Evolutionary conservation across 2,797 vertebrate genomes (phyloP).

Genomic region (Allobates femoralis): DNA sequence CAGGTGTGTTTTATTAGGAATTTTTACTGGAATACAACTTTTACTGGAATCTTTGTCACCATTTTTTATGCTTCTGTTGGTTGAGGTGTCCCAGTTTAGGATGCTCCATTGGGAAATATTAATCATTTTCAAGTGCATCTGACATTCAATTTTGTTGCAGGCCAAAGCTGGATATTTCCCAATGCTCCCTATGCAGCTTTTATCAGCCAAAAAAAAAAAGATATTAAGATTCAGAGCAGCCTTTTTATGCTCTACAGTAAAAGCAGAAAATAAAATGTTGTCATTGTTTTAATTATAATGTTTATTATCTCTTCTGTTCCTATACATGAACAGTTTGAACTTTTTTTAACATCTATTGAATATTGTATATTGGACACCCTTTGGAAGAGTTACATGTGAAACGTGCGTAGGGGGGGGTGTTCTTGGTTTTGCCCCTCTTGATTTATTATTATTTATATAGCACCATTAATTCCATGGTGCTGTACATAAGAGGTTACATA

Average conservation of each 20-base stretch:
- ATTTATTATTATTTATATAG: too few relatives aligned
- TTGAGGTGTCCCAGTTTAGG: conserved; percentile 45
- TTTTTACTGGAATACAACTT: conserved; percentile 30
- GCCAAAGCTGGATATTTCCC: conserved; percentile 39
- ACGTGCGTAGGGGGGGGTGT: too few relatives aligned
- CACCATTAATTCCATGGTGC: too few relatives aligned
- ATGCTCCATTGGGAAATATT: conserved; percentile 39
- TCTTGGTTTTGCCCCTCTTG: too few relatives aligned
- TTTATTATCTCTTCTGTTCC: not conserved
- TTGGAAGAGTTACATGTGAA: too few relatives aligned
- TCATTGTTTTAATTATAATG: conserved; percentile 15
- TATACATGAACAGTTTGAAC: not conserved
- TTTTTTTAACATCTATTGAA: not conserved
- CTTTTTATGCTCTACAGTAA: conserved; percentile 11
- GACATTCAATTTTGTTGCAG: conserved; percentile 48
- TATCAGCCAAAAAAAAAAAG: conserved; percentile 32
- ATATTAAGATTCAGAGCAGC: conserved; percentile 5
- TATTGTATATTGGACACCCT: too few relatives aligned
- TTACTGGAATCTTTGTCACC: conserved; percentile 35
- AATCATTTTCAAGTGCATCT: conserved; percentile 23
- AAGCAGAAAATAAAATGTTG: conserved; percentile 5
- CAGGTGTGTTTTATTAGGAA: too few relatives aligned
- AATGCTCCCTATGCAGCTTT: conserved; percentile 47
- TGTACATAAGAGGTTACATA: too few relatives aligned
- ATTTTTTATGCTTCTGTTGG: conserved; percentile 27